Base-by-base conservation (phyloP, 2,797 vertebrate species). In the Apodemus agrarius region DNA sequence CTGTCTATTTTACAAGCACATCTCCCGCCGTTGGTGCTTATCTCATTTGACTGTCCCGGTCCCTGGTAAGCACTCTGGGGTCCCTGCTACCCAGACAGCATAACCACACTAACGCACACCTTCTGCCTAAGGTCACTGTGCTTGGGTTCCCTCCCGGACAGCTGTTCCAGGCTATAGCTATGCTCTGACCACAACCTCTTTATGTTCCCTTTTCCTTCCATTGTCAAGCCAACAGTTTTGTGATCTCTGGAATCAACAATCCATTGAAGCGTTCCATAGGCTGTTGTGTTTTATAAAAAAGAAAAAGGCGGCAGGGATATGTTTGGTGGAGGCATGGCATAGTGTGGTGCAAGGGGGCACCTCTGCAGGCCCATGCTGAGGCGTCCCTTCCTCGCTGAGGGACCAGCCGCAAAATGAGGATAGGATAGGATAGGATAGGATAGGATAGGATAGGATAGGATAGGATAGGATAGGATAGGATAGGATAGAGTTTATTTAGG, bases 1-100 rank as follows among this genome's bases (percentile, higher is more conserved):
- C 31, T 67, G 49, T 78, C 69, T 83, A 80, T 79, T 91, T 89
- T 85, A 59, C 40, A 93, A 96, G 87, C 49, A 26, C 72, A 89
- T 69, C 79, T 76, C 80, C 34, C 67, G 63, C 11, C 40, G 79
- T 31, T 59, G 74, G 46, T 10, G 16, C 16, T 24, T 26, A 74
- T 46, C 43, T 37, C 54, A 31, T 19, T 57, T 11, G 59, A 49
- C 24, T 57, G 21, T 19, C 46, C 49, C 19, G 19, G 13, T 1
- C n/a, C 52, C n/a, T 9, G 5, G 21, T 7, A 8, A 63, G n/a
- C 16, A 0, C n/a, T 0, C 76, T 65, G 19, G 37, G 37, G 4
- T 14, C 46, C 0, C 67, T 9, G 86, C 69, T 40, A 2, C 63
- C 61, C n/a, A 19, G 78, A 46, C 1, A 2, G n/a, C 31, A 69